phyloP scores from a whole-genome alignment of 2,113 vertebrate species.

The Chionomys nivalis region DNA sequence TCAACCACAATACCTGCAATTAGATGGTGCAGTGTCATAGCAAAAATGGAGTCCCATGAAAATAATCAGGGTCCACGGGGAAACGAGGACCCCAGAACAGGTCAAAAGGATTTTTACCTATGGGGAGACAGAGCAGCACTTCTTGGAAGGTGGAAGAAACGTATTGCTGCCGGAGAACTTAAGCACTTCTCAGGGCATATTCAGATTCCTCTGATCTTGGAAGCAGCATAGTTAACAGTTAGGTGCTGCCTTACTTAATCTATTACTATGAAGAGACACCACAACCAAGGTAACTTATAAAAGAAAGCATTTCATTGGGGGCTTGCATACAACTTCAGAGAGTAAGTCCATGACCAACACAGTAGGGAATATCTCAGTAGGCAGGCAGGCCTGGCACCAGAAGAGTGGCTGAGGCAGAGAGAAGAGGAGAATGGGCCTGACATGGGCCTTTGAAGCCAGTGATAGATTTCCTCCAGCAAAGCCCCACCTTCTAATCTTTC shows the following conservation, averaged over 20 bases:
- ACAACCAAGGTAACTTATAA: not conserved
- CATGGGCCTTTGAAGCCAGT: not conserved
- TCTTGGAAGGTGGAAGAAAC: not conserved
- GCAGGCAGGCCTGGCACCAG: not conserved
- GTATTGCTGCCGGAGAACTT: not conserved
- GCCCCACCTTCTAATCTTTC: not conserved
- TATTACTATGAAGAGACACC: no score
- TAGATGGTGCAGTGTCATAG: not conserved
- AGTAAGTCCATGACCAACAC: not conserved
- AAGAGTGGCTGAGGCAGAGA: not conserved
- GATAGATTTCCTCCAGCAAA: not conserved
- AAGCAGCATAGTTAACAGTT: not conserved
- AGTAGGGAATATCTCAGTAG: not conserved
- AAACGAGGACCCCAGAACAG: not conserved
- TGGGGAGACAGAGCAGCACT: not conserved
- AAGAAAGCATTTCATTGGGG: not conserved
- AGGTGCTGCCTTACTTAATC: not conserved
- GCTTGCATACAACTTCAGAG: not conserved
- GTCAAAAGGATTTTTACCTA: not conserved
- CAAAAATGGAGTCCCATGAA: not conserved
- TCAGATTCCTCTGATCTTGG: not conserved
- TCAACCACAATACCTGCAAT: not conserved
- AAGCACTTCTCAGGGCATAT: not conserved
- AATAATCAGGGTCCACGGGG: not conserved
- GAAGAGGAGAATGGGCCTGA: not conserved